phyloP scores from a whole-genome alignment of 2,113 vertebrate species.

The Carassius carassius region DNA sequence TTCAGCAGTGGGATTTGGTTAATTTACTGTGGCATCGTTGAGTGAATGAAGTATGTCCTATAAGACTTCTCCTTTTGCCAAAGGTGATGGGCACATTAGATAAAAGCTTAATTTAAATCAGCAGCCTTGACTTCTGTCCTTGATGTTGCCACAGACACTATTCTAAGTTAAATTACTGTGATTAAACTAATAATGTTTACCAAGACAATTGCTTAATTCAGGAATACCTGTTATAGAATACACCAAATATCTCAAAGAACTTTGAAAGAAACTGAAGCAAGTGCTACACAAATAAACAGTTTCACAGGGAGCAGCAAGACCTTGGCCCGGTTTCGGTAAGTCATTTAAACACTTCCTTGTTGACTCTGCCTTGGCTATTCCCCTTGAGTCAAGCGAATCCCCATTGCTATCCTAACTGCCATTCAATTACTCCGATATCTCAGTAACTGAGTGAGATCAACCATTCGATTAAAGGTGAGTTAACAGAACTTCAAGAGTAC shows the following conservation, averaged over 20 bases:
- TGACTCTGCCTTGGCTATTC: slow-evolving; percentile 14
- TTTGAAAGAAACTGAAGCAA: neutral
- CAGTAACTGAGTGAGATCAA: slow-evolving; percentile 28
- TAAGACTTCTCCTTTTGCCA: slow-evolving; percentile 62
- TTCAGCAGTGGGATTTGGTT: slow-evolving; percentile 73
- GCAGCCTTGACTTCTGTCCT: slow-evolving; percentile 36
- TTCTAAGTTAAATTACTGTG: slow-evolving; percentile 3
- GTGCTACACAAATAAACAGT: neutral
- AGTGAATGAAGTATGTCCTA: slow-evolving; percentile 65
- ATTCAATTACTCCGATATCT: slow-evolving; percentile 19
- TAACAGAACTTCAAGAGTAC: slow-evolving; percentile 17
- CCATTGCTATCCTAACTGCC: slow-evolving; percentile 4
- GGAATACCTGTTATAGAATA: neutral
- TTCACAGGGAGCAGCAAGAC: neutral
- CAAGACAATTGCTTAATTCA: neutral
- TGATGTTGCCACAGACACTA: slow-evolving; percentile 32
- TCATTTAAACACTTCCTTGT: slow-evolving; percentile 38
- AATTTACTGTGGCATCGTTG: slow-evolving; percentile 74
- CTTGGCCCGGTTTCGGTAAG: neutral
- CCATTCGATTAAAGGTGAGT: slow-evolving; percentile 13
- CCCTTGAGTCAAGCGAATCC: slow-evolving; percentile 13
- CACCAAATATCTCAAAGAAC: neutral
- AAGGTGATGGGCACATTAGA: slow-evolving; percentile 60
- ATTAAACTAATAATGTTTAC: slow-evolving; percentile 1
- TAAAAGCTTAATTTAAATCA: slow-evolving; percentile 47